These are phyloP conservation scores for Pentalonia nigronervosa DNA, from an alignment of 1,140 invertebrate genomes.

Conservation along the genomic window DNA sequence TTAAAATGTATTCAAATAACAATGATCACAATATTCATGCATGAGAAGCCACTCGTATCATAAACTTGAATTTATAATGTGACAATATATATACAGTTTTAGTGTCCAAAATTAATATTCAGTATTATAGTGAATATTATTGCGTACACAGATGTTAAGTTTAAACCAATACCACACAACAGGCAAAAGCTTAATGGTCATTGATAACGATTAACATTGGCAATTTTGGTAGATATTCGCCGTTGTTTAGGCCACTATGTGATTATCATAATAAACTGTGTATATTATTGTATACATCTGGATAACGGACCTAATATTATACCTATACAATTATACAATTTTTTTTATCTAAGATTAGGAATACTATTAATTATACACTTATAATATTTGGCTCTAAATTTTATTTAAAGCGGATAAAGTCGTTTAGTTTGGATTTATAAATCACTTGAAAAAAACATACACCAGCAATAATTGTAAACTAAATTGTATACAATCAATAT, in stretches of 20 bases:
- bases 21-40: background rate
- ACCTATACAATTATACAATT: too few species aligned
- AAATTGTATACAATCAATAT: too few species aligned
- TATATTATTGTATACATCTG: too few species aligned
- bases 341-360: background rate
- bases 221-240: background rate
- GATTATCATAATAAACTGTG: background rate
- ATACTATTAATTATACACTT: too few species aligned
- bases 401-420: background rate
- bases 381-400: background rate
- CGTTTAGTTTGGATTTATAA: background rate
- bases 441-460: too few species aligned
- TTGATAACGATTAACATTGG: background rate
- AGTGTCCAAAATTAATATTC: background rate
- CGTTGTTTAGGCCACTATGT: background rate
- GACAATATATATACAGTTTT: background rate
- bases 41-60: background rate
- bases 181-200: background rate
- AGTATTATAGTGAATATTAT: background rate
- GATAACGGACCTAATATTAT: too few species aligned
- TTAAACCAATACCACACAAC: background rate
- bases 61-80: background rate
- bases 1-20: background rate
- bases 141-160: background rate
- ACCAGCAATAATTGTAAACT: too few species aligned